phyloP scores from a whole-genome alignment of 1,140 invertebrate genomes.

The Formica exsecta region DNA sequence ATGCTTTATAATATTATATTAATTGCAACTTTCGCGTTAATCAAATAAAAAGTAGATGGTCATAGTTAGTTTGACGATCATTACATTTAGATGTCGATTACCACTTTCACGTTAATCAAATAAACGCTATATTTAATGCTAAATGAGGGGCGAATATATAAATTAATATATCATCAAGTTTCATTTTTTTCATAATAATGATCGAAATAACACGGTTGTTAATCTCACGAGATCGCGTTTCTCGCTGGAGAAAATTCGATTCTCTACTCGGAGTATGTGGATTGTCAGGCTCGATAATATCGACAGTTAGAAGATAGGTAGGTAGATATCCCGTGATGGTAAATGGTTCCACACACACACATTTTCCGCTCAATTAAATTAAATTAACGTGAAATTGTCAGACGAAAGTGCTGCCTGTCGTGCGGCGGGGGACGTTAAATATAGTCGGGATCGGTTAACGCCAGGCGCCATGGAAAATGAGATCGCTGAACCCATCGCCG shows the following conservation, averaged over 20 bases:
- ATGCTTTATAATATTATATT: background rate
- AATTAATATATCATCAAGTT: background rate
- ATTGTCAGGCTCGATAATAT: constrained; percentile 48
- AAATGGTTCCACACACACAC: background rate
- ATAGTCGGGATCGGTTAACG: constrained; percentile 49
- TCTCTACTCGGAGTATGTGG: constrained; percentile 5
- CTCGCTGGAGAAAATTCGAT: constrained; percentile 2
- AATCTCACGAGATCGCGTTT: constrained; percentile 27
- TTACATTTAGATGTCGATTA: background rate
- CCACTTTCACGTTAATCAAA: constrained; percentile 31
- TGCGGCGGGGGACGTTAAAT: constrained; percentile 27
- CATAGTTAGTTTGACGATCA: background rate
- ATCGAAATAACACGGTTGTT: constrained; percentile 4
- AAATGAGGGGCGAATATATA: constrained; percentile 10
- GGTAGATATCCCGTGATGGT: constrained; percentile 22
- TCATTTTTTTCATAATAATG: background rate
- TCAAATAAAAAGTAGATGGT: background rate
- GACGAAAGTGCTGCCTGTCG: constrained; percentile 32
- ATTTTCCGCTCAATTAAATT: constrained; percentile 46
- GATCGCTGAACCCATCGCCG: constrained; percentile 48
- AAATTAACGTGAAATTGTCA: constrained; percentile 60
- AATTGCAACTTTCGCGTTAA: background rate
- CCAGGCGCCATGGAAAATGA: constrained; percentile 53
- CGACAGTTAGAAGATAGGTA: constrained; percentile 17
- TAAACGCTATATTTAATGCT: constrained; percentile 1